phyloP scores from a whole-genome alignment of 2,113 vertebrate species.

The Sebastes fasciatus region DNA sequence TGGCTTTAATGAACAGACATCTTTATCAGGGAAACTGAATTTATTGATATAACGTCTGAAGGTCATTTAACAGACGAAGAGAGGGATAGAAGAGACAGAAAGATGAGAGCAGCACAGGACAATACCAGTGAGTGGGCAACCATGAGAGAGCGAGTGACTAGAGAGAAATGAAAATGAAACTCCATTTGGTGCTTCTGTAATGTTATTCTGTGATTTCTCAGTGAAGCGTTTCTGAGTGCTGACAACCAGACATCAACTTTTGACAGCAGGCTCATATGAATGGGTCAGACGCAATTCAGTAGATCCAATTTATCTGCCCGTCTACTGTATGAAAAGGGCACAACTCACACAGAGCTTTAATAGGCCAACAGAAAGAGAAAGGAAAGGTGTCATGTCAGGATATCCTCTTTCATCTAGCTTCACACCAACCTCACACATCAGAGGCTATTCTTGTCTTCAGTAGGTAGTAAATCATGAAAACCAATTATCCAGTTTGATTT shows the following conservation, averaged over 20 bases:
- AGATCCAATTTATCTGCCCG: neutral
- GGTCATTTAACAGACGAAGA: neutral
- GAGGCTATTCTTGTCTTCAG: neutral
- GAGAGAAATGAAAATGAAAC: conserved; percentile 41
- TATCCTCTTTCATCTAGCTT: conserved; percentile 8
- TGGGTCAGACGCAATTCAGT: neutral
- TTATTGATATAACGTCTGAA: conserved; percentile 7
- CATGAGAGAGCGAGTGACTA: neutral
- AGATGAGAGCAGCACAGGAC: neutral
- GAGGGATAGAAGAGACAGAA: conserved; percentile 1
- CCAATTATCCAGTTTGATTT: neutral
- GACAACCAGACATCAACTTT: neutral
- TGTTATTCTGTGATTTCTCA: neutral
- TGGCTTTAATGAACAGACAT: neutral
- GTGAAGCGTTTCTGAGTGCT: neutral
- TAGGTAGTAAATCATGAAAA: neutral
- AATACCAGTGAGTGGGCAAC: neutral
- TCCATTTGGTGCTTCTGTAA: conserved; percentile 7
- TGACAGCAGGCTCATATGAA: conserved; percentile 11
- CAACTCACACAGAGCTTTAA: conserved; percentile 8
- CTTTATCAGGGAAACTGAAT: neutral
- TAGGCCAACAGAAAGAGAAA: conserved; percentile 21
- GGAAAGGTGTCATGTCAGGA: neutral
- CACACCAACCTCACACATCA: neutral
- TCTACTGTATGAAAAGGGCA: neutral